A percentile compares a stretch with the other conserved stretches of the same genome.
These are phyloP conservation scores for Enteromius trimaculatus DNA, from an alignment of 2,797 vertebrate genomes.

Conservation along the genomic window DNA sequence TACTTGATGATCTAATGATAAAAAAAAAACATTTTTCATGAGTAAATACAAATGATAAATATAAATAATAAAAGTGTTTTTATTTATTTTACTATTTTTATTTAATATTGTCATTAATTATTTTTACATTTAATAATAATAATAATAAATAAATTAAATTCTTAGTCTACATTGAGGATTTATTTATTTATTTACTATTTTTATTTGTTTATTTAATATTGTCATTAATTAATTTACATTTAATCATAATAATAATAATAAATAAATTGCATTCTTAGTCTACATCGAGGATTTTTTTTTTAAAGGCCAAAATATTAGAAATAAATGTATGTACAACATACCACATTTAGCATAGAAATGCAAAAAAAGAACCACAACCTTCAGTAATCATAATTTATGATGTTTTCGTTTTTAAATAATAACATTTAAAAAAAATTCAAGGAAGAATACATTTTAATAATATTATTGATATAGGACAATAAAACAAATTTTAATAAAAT, in stretches of 20 bases:
- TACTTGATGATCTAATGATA: background rate
- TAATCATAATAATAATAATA: background rate
- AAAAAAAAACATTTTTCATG: background rate
- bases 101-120: background rate
- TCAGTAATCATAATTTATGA: background rate
- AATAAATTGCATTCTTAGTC: too few species aligned
- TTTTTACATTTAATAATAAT: background rate
- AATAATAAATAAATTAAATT: background rate
- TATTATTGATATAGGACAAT: background rate
- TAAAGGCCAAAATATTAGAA: background rate
- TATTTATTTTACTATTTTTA: too few species aligned
- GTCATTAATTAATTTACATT: background rate
- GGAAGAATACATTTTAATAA: background rate
- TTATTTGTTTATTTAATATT: too few species aligned
- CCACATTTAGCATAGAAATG: background rate
- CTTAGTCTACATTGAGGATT: background rate
- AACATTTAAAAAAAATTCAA: background rate
- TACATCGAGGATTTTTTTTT: background rate
- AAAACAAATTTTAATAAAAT: background rate
- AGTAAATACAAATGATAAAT: background rate
- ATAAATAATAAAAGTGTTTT: too few species aligned
- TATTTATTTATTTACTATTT: too few species aligned
- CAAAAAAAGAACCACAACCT: background rate
- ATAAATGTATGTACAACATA: background rate
- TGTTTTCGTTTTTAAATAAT: background rate